Base-by-base conservation (phyloP, 2,113 vertebrate species). In the Scomber scombrus region DNA sequence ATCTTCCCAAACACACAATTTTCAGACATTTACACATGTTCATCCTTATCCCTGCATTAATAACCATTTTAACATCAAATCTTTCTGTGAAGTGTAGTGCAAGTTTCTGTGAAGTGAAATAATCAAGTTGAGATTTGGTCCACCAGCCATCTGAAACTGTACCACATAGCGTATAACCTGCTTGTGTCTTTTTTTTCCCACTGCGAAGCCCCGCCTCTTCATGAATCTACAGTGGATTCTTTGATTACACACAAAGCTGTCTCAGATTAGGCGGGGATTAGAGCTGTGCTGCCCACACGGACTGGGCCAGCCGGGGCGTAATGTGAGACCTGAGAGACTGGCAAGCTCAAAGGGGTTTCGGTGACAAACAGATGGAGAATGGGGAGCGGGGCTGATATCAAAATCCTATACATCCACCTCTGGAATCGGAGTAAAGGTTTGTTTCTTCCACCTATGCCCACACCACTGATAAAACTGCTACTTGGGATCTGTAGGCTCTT, bases 191-290 rank as follows among this genome's bases (percentile, higher is more conserved):
- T 14, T 46, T 47, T 21, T 5, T 5, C 23, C 23, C 23, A 26
- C 3, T 51, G 21, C 29, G 31, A 45, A 29, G 51, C 13, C 3
- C 26, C 19, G 4, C 61, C 71, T 63, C 40, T 65, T 65, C 76
- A 40, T 69, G 57, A 75, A 67, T 75, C 64, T 69, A 81, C 73
- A 85, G 68, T 75, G 61, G 66, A 88, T 82, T 87, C 84, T 80
- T 86, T 83, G 73, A 89, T 72, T 79, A 58, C 71, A 89, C 70
- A 87, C 67, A 86, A 84, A 85, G 78, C 79, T 45, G 60, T 63
- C 67, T 82, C 58, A 90, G 88, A 90, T 85, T 74, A 91, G 64
- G 43, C 70, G 19, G 55, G 71, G 88, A 91, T 92, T 86, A 83
- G 73, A 83, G 64, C 49, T 34, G 60, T 19, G 45, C 61, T 76